Conservation (phyloP, 2,888 invertebrate species). For the Galerucella nymphaeae region DNA sequence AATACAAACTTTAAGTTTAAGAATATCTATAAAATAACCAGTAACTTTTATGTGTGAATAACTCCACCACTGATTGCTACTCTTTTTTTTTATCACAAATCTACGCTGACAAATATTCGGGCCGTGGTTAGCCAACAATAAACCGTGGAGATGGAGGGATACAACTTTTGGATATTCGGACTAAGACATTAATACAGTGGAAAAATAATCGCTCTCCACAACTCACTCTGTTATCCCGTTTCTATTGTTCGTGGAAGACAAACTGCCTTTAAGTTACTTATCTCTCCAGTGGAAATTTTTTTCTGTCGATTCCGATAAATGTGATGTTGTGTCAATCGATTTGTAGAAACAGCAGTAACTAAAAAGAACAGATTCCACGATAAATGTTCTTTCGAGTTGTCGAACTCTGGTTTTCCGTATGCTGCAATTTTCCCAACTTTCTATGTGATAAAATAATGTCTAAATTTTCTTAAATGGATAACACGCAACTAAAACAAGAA, state of each 20-base stretch:
- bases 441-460: no score
- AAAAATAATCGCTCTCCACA: conserved; percentile 31
- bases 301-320: conserved; percentile 28
- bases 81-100: not conserved
- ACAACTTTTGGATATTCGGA: conserved; percentile 24
- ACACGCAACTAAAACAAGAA: no score
- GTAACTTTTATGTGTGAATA: not conserved
- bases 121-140: conserved; percentile 17
- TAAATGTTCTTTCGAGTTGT: not conserved
- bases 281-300: conserved; percentile 28
- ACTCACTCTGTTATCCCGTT: conserved; percentile 31
- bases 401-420: not conserved
- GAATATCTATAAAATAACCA: no score
- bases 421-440: not conserved
- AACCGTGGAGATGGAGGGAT: conserved; percentile 21
- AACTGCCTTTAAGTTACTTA: conserved; percentile 27
- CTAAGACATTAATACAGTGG: conserved; percentile 28
- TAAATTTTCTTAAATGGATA: no score
- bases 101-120: conserved; percentile 3
- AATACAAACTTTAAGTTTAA: not conserved
- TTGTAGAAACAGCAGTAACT: conserved; percentile 15
- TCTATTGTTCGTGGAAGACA: conserved; percentile 27
- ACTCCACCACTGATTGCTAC: not conserved
- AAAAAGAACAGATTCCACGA: not conserved
- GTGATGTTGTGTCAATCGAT: conserved; percentile 25